Base-by-base conservation (phyloP, 2,888 invertebrate genomes). In the Perizoma affinitatum region DNA sequence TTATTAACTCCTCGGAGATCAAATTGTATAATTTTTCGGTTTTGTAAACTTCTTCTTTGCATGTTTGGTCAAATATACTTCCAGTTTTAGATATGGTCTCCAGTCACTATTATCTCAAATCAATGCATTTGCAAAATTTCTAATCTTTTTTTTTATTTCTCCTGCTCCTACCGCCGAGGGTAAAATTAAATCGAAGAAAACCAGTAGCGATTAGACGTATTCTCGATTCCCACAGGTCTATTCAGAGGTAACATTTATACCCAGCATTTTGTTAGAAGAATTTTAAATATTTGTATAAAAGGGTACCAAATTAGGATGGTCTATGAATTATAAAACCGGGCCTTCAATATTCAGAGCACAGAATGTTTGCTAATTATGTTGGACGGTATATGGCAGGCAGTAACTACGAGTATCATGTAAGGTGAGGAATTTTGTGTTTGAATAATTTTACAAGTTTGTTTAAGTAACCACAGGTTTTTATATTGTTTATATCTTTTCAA, bases 261-360 rank as follows among this genome's bases (percentile, higher is more conserved):
- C 40, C 8, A 6, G 11, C 42, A 42, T 22, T 42, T 44, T 7
- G 44, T 6, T 22, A 42, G 22, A 22, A 22, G 3, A 1, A 22
- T 22, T n/a, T 22, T n/a, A 54, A 54, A 42, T 42, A 54, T 47
- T 44, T 38, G 43, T 42, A n/a, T 55, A 55, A 56, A 55, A 56
- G 33, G 36, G 36, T 44, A 44, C 40, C 38, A 44, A 50, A 50
- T 8, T 40, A 4, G 44, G 44, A 50, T 40, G 48, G 48, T 36
- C 11, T 45, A 45, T 57, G 47, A 46, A 58, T 51, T 52, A 58
- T 58, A 52, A 56, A 52, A 41, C 10, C n/a, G 4, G 6, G 11
- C 35, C 48, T 57, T 46, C 45, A 42, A 51, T 51, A 51, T 57
- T 58, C 52, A 52, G 52, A 42, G 35, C 58, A 42, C 56, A 44